Conservation (phyloP, 2,113 vertebrate species). For the Dasyurus viverrinus region DNA sequence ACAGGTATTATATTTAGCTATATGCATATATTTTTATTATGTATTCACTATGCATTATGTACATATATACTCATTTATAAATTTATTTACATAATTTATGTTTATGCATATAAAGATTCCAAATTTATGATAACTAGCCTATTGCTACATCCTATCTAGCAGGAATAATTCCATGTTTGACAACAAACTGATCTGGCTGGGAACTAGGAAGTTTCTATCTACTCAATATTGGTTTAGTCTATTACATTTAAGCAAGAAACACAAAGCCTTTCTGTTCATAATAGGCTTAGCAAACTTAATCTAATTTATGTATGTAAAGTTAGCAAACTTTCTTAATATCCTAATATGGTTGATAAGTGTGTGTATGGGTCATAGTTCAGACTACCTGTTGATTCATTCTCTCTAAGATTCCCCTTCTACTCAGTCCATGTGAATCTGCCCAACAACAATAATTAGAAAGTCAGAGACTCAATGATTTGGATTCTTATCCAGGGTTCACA, state of each 20-base stretch:
- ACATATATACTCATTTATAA: neutral
- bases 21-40: neutral
- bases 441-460: neutral
- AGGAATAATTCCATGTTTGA: neutral
- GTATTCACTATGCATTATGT: neutral
- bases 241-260: neutral
- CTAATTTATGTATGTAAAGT: neutral
- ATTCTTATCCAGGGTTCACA: neutral
- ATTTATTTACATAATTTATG: neutral
- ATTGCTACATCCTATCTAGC: neutral
- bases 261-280: neutral
- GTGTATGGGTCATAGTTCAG: neutral
- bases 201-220: neutral
- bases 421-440: neutral
- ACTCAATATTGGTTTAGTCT: neutral
- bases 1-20: neutral
- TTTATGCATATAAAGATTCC: neutral
- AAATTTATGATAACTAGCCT: neutral
- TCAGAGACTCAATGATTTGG: neutral
- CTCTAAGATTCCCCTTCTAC: neutral
- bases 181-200: neutral
- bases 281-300: neutral
- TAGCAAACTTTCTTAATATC: neutral
- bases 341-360: neutral
- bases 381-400: neutral